Percentiles rank a stretch among this genome's conserved stretches.
phyloP scores from a whole-genome alignment of 1,140 invertebrate species.

The Drosophila bocqueti region DNA sequence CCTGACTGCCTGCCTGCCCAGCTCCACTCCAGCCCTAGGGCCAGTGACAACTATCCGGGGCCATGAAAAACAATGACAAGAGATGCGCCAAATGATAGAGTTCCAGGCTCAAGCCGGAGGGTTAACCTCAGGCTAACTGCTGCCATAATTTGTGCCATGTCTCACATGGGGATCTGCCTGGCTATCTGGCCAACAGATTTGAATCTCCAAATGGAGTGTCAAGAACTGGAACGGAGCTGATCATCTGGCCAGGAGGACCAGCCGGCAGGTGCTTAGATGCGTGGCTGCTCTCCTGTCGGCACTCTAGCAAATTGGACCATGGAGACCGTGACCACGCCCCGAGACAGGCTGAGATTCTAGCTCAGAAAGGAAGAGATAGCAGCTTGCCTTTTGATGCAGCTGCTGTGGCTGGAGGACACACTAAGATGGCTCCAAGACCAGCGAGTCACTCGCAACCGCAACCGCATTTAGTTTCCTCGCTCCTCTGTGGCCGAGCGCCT shows the following conservation, averaged over 20 bases:
- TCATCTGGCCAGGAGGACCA: slow-evolving; percentile 16
- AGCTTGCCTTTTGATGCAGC: slow-evolving; percentile 28
- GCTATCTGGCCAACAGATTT: slow-evolving; percentile 21
- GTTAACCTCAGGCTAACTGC: slow-evolving; percentile 44
- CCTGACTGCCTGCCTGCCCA: slow-evolving; percentile 8
- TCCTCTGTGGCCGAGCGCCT: not conserved
- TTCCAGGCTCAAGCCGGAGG: slow-evolving; percentile 16
- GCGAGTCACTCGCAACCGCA: slow-evolving; percentile 65
- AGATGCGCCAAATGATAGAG: slow-evolving; percentile 50
- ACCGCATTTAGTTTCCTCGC: slow-evolving; percentile 63
- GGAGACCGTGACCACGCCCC: slow-evolving; percentile 23
- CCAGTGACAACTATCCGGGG: slow-evolving; percentile 38
- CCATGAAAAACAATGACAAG: slow-evolving; percentile 51
- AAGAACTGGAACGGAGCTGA: slow-evolving; percentile 21
- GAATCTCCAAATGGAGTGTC: slow-evolving; percentile 47
- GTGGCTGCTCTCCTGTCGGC: slow-evolving; percentile 43
- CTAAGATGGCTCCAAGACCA: slow-evolving; percentile 66
- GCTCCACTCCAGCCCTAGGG: not conserved
- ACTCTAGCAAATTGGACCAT: slow-evolving; percentile 71
- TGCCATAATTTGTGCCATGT: slow-evolving; percentile 42
- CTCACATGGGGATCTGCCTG: slow-evolving; percentile 24
- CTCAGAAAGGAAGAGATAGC: not conserved
- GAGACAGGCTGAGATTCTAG: not conserved
- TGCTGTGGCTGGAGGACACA: slow-evolving; percentile 33
- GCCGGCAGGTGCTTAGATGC: slow-evolving; percentile 31